phyloP scores from a whole-genome alignment of 2,113 vertebrate species.

The Gopherus flavomarginatus region DNA sequence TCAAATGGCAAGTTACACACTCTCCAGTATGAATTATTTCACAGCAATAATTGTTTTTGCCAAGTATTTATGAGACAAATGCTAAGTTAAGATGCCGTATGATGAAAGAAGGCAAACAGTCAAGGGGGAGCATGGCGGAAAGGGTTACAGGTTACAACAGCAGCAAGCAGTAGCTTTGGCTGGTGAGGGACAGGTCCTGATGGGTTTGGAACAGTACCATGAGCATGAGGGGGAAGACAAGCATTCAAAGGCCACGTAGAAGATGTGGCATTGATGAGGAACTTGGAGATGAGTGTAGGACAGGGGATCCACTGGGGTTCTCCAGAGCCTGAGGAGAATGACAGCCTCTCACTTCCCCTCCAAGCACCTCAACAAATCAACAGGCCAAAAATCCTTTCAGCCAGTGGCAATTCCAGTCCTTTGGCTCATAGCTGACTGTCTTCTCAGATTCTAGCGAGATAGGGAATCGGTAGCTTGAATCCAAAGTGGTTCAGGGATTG shows the following conservation, averaged over 20 bases:
- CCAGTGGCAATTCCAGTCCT: background rate
- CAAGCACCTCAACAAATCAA: background rate
- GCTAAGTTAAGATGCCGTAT: too few relatives aligned
- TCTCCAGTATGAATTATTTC: background rate
- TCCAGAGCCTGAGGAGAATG: background rate
- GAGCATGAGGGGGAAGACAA: background rate
- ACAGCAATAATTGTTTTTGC: background rate
- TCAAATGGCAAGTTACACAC: background rate
- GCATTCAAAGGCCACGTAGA: background rate
- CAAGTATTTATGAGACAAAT: background rate
- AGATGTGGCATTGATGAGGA: background rate
- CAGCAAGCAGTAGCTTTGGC: too few relatives aligned
- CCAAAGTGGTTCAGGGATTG: too few relatives aligned
- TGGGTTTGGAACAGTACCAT: background rate
- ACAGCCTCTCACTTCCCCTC: background rate
- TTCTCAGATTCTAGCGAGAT: too few relatives aligned
- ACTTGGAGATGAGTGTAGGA: background rate
- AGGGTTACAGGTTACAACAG: too few relatives aligned
- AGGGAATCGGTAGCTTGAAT: too few relatives aligned
- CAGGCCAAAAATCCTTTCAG: background rate
- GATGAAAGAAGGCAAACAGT: background rate
- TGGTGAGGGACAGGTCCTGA: background rate
- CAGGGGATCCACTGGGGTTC: background rate
- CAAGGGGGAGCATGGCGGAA: background rate
- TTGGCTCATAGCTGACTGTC: background rate